Evolutionary conservation across 2,888 invertebrate species (phyloP).

Genomic region (Drosophila aldrichi): DNA sequence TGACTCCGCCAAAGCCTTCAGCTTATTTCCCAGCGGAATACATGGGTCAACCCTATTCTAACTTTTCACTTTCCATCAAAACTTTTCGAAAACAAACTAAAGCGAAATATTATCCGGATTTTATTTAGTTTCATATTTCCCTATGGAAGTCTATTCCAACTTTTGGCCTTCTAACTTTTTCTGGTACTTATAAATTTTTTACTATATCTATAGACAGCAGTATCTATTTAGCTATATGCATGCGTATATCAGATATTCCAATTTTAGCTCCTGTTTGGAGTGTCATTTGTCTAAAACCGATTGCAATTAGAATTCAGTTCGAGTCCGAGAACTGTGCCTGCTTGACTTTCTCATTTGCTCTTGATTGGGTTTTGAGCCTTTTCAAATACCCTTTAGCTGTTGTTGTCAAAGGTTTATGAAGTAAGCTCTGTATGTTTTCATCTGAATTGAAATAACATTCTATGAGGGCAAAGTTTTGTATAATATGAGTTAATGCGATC

Average conservation of each 20-base stretch:
- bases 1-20: too few relatives aligned
- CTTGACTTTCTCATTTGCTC: background rate
- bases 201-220: background rate
- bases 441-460: too few relatives aligned
- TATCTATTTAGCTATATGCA: background rate
- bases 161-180: background rate
- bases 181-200: background rate
- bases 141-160: background rate
- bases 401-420: background rate
- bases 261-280: too few relatives aligned
- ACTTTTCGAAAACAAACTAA: constrained; percentile 2
- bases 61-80: constrained; percentile 11
- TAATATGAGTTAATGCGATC: background rate
- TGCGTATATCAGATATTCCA: background rate
- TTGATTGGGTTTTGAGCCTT: background rate
- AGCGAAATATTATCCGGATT: background rate
- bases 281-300: background rate
- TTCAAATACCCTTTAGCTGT: background rate
- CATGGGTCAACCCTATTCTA: background rate
- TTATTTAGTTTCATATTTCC: background rate
- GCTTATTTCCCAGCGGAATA: constrained; percentile 1
- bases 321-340: background rate
- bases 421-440: too few relatives aligned
- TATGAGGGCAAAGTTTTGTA: too few relatives aligned
- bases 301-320: background rate